Base-by-base conservation (phyloP, 2,797 vertebrate genomes). In the Takifugu ocellatus region DNA sequence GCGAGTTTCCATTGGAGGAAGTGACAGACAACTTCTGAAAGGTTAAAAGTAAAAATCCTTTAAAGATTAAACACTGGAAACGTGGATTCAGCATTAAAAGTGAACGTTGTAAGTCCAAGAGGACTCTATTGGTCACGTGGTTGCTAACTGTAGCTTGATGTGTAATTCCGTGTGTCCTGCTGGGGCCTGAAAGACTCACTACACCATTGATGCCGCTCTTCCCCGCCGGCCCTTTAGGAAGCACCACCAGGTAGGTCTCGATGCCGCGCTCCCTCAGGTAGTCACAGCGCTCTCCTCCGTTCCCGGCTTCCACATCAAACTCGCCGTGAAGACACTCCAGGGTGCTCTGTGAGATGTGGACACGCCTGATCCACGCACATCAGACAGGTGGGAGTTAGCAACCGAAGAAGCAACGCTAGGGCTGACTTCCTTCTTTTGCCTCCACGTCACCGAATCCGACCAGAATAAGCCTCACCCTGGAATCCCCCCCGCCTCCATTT, bases 401-500 rank as follows among this genome's bases (percentile, higher is more conserved):
- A 21, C 21, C 1, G 21, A 21, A 21, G 21, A 21, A 21, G 21
- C 21, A 21, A 21, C 21, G 21, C 1, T 21, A 21, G 21, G 21
- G 21, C 21, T 21, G 21, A 21, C 21, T 21, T 21, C 21, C 21
- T 21, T 21, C 21, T 21, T 21, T 21, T 21, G 21, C 21, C 21
- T 21, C 21, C 21, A 21, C 21, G 21, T 21, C 21, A 21, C 21
- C 21, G 21, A 21, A 21, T 21, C 21, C 1, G 21, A 21, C 21
- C 21, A 21, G 21, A 29, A 7, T 4, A 29, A 29, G 27, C 10
- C 77, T 83, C 81, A 96, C 96, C 96, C 96, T 0, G 95, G 96
- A 74, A 97, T 94, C 51, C 96, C 96, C 0, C 95, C 95, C 0
- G 95, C 94, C 72, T 97, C 96, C 96, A 98, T 97, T 87, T 97